A percentile compares a stretch with the other conserved stretches of the same genome.
Evolutionary conservation across 2,113 vertebrate species (phyloP).

Genomic region (Charina bottae): DNA sequence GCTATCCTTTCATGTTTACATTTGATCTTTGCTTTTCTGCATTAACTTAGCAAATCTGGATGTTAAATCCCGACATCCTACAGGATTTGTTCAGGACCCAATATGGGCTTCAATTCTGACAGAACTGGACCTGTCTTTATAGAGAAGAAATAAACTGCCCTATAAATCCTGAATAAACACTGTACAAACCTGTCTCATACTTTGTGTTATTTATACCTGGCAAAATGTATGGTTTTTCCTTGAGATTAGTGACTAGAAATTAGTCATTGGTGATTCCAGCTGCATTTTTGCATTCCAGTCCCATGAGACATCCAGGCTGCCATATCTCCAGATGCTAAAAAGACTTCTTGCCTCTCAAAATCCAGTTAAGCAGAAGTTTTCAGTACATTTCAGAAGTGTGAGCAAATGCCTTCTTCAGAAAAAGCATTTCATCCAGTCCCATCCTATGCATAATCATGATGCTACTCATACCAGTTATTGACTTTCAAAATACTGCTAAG

Average conservation of each 20-base stretch:
- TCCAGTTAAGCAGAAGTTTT: slow-evolving; percentile 21
- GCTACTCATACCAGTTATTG: slow-evolving; percentile 6
- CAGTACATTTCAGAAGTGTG: slow-evolving; percentile 1
- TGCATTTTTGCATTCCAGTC: slow-evolving; percentile 13
- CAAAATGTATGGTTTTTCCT: not conserved
- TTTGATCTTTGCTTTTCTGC: not conserved
- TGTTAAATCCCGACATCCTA: not conserved
- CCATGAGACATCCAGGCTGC: not conserved
- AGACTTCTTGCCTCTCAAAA: not conserved
- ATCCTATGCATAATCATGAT: not conserved
- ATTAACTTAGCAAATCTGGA: not conserved
- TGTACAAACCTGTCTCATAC: not conserved
- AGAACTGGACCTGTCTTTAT: not conserved
- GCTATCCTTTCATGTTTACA: not conserved
- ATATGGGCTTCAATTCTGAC: not conserved
- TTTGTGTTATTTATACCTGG: not conserved
- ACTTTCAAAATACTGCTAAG: slow-evolving; percentile 24
- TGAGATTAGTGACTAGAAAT: not conserved
- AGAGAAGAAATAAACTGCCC: not conserved
- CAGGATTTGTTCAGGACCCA: not conserved
- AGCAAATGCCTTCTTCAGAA: slow-evolving; percentile 17
- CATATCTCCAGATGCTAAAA: slow-evolving; percentile 6
- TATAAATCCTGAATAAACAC: not conserved
- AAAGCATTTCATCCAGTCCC: slow-evolving; percentile 13
- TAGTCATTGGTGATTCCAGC: not conserved